Percentiles rank a stretch among this genome's conserved stretches.
phyloP scores from a whole-genome alignment of 2,888 invertebrate genomes.

The Platynereis dumerilii region DNA sequence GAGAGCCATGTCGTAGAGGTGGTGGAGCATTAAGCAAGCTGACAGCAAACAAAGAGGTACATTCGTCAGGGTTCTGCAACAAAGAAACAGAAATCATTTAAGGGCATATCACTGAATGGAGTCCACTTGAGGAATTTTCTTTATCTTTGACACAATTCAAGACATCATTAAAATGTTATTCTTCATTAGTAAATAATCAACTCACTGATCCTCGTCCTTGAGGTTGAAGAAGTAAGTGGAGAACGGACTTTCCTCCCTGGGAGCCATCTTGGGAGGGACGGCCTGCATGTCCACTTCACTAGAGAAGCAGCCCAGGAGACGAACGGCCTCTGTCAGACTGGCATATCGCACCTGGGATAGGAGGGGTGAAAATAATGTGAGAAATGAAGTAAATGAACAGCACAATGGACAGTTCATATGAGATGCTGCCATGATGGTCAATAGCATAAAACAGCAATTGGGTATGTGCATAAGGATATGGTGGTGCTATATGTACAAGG shows the following conservation, averaged over 20 bases:
- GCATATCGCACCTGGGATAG: conserved; percentile 82
- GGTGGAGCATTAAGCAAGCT: conserved; percentile 82
- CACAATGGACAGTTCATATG: no score
- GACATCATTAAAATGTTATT: no score
- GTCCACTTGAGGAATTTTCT: no score
- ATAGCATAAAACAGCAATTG: no score
- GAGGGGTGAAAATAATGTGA: background rate
- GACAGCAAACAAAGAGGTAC: conserved; percentile 82
- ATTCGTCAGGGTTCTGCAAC: conserved; percentile 64
- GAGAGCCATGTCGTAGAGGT: conserved; percentile 92
- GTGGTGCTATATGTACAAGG: no score
- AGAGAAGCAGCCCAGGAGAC: conserved; percentile 88
- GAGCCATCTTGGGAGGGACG: conserved; percentile 6
- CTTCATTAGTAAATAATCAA: no score
- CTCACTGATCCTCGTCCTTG: conserved; percentile 37
- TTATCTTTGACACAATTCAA: no score
- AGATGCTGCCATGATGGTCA: no score
- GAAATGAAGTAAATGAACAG: background rate
- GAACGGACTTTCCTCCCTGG: conserved; percentile 35
- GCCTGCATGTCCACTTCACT: conserved; percentile 30
- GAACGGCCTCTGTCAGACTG: conserved; percentile 89
- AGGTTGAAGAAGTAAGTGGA: conserved; percentile 51
- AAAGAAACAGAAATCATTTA: background rate
- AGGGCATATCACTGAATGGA: conserved; percentile 8
- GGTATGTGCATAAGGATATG: no score